Percentiles rank a stretch among this genome's conserved stretches.
Evolutionary conservation across 37 sponge, comb jelly and placozoan species (phyloP).

Genomic region (Petrosia ficiformis): DNA sequence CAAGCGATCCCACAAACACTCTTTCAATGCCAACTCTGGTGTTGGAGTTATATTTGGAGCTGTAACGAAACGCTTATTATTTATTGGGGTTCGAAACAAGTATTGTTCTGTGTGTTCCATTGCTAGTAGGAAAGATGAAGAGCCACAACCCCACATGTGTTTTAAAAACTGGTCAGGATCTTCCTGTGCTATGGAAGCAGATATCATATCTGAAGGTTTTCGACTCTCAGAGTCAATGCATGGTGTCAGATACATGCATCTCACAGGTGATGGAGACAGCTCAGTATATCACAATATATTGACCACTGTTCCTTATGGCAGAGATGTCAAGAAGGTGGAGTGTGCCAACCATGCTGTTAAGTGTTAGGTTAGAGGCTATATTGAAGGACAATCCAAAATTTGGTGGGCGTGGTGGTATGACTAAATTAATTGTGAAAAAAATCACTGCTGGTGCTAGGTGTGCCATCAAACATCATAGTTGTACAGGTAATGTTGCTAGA

Average conservation of each 20-base stretch:
- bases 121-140: not conserved
- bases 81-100: constrained; percentile 56
- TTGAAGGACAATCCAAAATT: constrained; percentile 20
- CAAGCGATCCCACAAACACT: constrained; percentile 53
- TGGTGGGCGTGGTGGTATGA: constrained; percentile 8
- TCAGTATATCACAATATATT: constrained; percentile 13
- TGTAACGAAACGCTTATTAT: constrained; percentile 32
- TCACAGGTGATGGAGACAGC: constrained; percentile 17
- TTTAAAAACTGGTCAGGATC: constrained; percentile 13
- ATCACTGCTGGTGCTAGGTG: constrained; percentile 18
- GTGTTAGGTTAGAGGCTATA: constrained; percentile 14
- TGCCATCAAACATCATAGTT: constrained; percentile 24
- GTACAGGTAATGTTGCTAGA: constrained; percentile 4
- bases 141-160: not conserved
- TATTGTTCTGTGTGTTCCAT: constrained; percentile 42
- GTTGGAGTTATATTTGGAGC: constrained; percentile 59
- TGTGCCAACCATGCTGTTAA: constrained; percentile 33
- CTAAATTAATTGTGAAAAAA: not conserved
- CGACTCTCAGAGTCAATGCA: constrained; percentile 14
- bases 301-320: constrained; percentile 15
- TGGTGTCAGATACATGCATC: constrained; percentile 15
- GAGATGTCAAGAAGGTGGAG: constrained; percentile 11
- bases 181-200: constrained; percentile 22
- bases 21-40: constrained; percentile 65
- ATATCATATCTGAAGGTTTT: constrained; percentile 32